Percentiles rank a stretch among this genome's conserved stretches.
Conservation (phyloP, 1,140 invertebrate species). For the Cydia pomonella region DNA sequence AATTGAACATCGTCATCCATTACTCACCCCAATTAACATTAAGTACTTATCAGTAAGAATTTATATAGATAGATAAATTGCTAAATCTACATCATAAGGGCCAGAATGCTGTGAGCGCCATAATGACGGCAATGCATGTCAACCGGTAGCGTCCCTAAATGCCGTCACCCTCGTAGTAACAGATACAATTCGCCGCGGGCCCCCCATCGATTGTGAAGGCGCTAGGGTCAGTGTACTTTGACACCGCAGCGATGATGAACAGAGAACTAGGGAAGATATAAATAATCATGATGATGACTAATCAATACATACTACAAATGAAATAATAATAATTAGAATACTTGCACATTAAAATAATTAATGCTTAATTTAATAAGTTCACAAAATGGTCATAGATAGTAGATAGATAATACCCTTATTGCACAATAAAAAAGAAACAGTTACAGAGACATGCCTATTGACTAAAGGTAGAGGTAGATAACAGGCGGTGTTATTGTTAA, state of each 20-base stretch:
- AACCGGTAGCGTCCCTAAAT: conserved; percentile 29
- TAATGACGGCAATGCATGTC: conserved; percentile 25
- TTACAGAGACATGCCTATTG: no score
- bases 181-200: conserved; percentile 40
- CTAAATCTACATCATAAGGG: not conserved
- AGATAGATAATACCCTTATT: no score
- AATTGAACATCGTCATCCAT: not conserved
- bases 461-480: no score
- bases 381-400: no score
- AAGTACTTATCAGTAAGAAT: not conserved
- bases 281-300: conserved; percentile 5
- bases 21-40: not conserved
- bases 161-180: conserved; percentile 22
- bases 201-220: conserved; percentile 61
- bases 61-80: not conserved
- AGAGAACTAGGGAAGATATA: conserved; percentile 1
- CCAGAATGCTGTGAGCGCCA: not conserved
- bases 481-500: no score
- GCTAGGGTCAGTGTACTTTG: conserved; percentile 60
- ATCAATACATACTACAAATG: not conserved
- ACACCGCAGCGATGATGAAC: conserved; percentile 37
- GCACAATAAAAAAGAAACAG: no score
- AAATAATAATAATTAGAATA: not conserved
- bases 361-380: no score
- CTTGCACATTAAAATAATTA: not conserved